phyloP scores from a whole-genome alignment of 2,113 vertebrate species.

The Sitta europaea region DNA sequence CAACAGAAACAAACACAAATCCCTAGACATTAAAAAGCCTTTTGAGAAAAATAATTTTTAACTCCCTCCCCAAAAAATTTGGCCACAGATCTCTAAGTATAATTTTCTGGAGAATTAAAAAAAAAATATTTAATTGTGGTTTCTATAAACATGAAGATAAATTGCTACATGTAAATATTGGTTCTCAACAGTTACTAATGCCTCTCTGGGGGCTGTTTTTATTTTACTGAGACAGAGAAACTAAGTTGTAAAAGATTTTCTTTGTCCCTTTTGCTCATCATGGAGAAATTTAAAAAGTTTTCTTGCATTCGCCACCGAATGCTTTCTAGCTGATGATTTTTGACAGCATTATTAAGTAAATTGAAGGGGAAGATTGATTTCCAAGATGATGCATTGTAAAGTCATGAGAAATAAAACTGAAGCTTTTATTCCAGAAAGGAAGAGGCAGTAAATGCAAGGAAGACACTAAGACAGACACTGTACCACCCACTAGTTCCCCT shows the following conservation, averaged over 20 bases:
- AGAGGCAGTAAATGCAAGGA: constrained; percentile 20
- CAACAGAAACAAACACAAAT: constrained; percentile 46
- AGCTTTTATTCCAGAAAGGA: constrained; percentile 23
- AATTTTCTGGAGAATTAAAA: constrained; percentile 2
- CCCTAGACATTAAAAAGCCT: background rate
- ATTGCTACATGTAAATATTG: constrained; percentile 2
- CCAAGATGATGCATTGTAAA: constrained; percentile 47
- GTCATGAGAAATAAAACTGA: constrained; percentile 16
- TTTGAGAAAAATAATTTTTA: background rate
- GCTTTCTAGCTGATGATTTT: constrained; percentile 44
- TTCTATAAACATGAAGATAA: constrained; percentile 20
- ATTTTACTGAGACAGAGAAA: background rate
- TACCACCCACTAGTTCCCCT: constrained; percentile 40
- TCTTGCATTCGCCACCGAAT: background rate
- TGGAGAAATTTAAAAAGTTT: background rate
- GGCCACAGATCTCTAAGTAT: background rate
- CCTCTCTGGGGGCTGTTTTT: constrained; percentile 20
- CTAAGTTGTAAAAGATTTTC: background rate
- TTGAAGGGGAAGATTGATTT: constrained; percentile 34
- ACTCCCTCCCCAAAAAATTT: background rate
- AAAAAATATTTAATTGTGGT: background rate
- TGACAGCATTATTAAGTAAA: constrained; percentile 27
- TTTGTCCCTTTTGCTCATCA: background rate
- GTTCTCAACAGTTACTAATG: constrained; percentile 12
- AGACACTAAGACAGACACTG: constrained; percentile 20